Conservation (phyloP, 2,888 invertebrate genomes). For the Liposcelis brunnea region DNA sequence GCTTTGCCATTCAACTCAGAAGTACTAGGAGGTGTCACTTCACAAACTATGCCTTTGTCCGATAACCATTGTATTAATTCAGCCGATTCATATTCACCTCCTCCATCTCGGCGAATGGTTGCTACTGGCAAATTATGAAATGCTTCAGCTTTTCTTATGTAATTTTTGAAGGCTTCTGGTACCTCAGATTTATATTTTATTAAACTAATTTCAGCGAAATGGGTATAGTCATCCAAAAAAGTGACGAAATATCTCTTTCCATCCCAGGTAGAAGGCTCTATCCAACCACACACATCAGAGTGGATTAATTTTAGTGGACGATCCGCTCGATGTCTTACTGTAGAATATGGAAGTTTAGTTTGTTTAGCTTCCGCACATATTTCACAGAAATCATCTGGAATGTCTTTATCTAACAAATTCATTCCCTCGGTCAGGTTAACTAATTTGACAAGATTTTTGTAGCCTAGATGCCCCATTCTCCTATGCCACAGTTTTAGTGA, state of each 20-base stretch:
- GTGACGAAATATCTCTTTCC: constrained; percentile 2
- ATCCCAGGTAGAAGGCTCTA: constrained; percentile 7
- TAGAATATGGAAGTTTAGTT: not conserved
- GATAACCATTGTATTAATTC: constrained; percentile 7
- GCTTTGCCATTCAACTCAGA: constrained; percentile 11
- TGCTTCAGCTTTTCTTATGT: constrained; percentile 10
- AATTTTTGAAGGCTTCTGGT: not conserved
- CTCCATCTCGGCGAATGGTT: not conserved
- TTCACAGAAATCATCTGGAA: not conserved
- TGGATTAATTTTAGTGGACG: constrained; percentile 9
- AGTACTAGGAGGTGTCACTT: constrained; percentile 7
- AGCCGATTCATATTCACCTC: constrained; percentile 7
- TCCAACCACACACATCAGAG: constrained; percentile 7
- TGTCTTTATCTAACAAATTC: not conserved
- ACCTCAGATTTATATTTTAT: constrained; percentile 10
- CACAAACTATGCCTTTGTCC: constrained; percentile 9
- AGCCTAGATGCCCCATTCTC: not conserved
- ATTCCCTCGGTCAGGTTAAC: not conserved
- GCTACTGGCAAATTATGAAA: not conserved
- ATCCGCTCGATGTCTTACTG: not conserved
- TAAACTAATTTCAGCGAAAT: constrained; percentile 8
- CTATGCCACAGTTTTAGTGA: no score
- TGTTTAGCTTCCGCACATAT: not conserved
- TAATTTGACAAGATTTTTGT: not conserved
- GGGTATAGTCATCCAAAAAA: constrained; percentile 11